Conservation (phyloP, 1,140 invertebrate genomes). For the Drosophila subobscura region DNA sequence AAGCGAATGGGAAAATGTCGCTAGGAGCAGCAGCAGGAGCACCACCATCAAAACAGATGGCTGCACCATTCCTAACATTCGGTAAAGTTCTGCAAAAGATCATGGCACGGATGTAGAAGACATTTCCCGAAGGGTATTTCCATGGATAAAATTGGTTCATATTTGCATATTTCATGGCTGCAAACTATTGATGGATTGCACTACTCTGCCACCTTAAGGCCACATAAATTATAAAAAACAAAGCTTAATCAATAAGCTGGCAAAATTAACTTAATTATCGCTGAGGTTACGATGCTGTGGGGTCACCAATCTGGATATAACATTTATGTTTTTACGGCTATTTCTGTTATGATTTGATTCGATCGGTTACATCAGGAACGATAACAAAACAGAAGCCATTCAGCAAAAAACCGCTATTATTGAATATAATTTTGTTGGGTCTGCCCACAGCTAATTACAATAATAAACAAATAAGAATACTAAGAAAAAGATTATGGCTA, state of each 20-base stretch:
- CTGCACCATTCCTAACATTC: conserved; percentile 49
- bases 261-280: conserved; percentile 62
- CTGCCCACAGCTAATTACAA: conserved; percentile 37
- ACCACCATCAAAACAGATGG: conserved; percentile 18
- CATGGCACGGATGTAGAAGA: not conserved
- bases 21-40: conserved; percentile 7
- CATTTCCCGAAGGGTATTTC: not conserved
- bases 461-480: conserved; percentile 23
- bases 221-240: conserved; percentile 21
- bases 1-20: not conserved
- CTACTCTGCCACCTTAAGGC: conserved; percentile 7
- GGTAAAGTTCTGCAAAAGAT: conserved; percentile 35
- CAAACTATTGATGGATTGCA: conserved; percentile 25
- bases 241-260: conserved; percentile 47
- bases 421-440: conserved; percentile 40
- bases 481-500: not conserved
- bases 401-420: conserved; percentile 40
- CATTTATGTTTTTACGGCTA: conserved; percentile 18
- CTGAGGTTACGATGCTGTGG: conserved; percentile 38
- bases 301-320: conserved; percentile 25
- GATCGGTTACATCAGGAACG: conserved; percentile 52
- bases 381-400: not conserved
- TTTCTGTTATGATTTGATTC: conserved; percentile 24
- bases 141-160: not conserved
- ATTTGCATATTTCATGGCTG: conserved; percentile 15